Conservation (phyloP, 2,113 vertebrate genomes). For the Platichthys flesus region DNA sequence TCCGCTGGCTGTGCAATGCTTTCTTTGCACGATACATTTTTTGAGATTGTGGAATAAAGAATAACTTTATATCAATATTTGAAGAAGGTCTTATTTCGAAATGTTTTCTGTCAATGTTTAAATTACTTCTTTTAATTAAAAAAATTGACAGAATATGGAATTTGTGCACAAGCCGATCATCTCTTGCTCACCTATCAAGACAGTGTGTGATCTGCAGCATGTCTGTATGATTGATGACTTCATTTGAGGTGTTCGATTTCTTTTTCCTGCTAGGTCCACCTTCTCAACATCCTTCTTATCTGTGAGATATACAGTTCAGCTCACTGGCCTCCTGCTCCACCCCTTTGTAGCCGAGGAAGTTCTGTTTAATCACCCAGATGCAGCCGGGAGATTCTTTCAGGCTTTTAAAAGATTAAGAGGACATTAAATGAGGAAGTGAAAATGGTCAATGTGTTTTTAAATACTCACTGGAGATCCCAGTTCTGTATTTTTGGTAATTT, state of each 20-base stretch:
- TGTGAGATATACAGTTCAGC: slow-evolving; percentile 44
- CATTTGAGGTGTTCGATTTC: neutral
- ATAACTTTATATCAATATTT: no score
- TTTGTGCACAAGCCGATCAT: no score
- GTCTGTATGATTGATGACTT: neutral
- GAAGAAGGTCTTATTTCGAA: no score
- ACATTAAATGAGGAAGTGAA: slow-evolving; percentile 57
- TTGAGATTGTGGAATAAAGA: no score
- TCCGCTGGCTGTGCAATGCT: no score
- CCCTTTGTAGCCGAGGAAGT: slow-evolving; percentile 32
- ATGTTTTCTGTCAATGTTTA: no score
- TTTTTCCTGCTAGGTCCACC: slow-evolving; percentile 16
- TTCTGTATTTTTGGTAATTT: slow-evolving; percentile 44
- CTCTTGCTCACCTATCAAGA: no score
- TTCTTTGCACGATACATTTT: no score
- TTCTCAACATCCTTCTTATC: slow-evolving; percentile 23
- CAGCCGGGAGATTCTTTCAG: slow-evolving; percentile 56
- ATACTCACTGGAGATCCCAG: slow-evolving; percentile 37
- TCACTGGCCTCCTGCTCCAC: slow-evolving; percentile 28
- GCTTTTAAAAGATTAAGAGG: slow-evolving; percentile 65
- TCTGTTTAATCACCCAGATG: slow-evolving; percentile 60
- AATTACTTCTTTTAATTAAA: no score
- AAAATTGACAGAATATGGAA: no score
- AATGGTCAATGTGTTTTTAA: slow-evolving; percentile 51
- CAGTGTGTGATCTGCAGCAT: neutral